A percentile compares a stretch with the other conserved stretches of the same genome.
Conservation (phyloP, 2,797 vertebrate genomes). For the Lithobates pipiens region DNA sequence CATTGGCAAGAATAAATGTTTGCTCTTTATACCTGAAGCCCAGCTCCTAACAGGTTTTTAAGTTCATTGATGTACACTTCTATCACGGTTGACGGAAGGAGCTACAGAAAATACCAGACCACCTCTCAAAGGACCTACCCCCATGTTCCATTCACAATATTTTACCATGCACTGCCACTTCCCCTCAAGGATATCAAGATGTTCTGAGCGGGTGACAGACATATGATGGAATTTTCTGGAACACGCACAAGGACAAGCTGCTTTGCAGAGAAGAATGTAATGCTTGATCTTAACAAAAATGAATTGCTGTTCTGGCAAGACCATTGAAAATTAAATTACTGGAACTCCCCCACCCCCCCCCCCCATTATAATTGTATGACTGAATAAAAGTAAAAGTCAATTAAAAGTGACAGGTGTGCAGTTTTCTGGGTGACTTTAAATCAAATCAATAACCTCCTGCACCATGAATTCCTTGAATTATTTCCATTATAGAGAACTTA, state of each 20-base stretch:
- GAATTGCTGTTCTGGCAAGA: constrained; percentile 76
- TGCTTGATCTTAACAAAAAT: constrained; percentile 71
- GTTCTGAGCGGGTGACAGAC: constrained; percentile 69
- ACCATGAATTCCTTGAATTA: constrained; percentile 69
- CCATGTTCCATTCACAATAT: constrained; percentile 61
- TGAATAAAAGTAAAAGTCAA: constrained; percentile 71
- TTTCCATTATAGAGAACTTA: constrained; percentile 67
- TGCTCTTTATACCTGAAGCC: no score
- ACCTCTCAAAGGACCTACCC: constrained; percentile 69
- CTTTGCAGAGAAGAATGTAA: constrained; percentile 68
- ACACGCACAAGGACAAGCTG: constrained; percentile 64
- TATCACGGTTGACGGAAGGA: no score
- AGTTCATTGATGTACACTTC: no score
- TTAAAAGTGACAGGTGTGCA: constrained; percentile 70
- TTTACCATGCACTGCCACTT: constrained; percentile 60
- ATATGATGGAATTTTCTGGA: constrained; percentile 70
- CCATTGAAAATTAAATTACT: constrained; percentile 74
- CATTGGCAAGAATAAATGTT: no score
- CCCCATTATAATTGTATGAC: constrained; percentile 71
- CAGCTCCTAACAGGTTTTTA: no score
- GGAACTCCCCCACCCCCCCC: constrained; percentile 63
- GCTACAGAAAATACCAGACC: no score
- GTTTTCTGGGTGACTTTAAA: constrained; percentile 69
- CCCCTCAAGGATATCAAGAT: constrained; percentile 75
- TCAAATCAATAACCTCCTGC: constrained; percentile 65